Base-by-base conservation (phyloP, 1,140 invertebrate genomes). In the Grapholita molesta region DNA sequence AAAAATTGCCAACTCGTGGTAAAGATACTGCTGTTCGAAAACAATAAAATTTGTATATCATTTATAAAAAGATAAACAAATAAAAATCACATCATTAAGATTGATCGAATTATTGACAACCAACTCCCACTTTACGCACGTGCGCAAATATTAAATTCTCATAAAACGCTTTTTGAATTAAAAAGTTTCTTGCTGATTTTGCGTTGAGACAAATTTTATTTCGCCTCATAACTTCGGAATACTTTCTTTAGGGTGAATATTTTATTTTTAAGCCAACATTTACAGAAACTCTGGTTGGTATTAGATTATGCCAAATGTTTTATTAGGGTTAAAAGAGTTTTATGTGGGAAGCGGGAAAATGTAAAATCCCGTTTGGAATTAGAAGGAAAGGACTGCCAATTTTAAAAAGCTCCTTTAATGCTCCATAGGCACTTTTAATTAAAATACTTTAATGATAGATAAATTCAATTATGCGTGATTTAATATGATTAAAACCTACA, bases 191-290 rank as follows among this genome's bases (percentile, higher is more conserved):
- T 48, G 42, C 55, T 28, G 24, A 61, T 28, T 61, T 61, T 25
- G 55, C 55, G 55, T 15, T n/a, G 55, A 32, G 55, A 32, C 55
- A 61, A 61, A 61, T 61, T 61, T 61, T 61, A 61, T n/a, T 61
- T 32, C 55, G 55, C 55, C 25, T 30, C 55, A 61, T 61, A 61
- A 61, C 55, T 61, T 28, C 24, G 24, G 24, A 61, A 61, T 61
- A 48, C 25, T 61, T 28, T 61, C 24, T 61, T 55, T 28, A 18
- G 55, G 55, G 55, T 61, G 55, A 61, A 61, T 61, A 61, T 61
- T 61, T 61, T 61, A 61, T 61, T 61, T 61, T 61, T 61, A 61
- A 53, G 55, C 24, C 28, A 15, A 61, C 28, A 61, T 61, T 61
- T 61, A 61, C 55, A 61, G 25, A 30, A 61, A 61, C 28, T 61